Conservation (phyloP, 1,140 invertebrate genomes). For the Rhynchophorus ferrugineus region DNA sequence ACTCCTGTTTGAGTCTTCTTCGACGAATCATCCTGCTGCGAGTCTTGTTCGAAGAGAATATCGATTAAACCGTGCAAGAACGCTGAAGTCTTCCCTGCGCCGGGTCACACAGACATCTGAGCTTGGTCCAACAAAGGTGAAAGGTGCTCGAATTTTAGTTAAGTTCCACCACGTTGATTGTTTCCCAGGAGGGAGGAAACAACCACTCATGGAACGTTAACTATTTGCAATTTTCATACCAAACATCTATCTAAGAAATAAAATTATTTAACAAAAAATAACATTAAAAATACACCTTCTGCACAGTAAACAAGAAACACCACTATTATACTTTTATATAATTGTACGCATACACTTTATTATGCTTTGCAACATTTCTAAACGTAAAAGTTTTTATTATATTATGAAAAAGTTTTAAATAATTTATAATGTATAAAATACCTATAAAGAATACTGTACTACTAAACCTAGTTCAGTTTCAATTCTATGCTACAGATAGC, state of each 20-base stretch:
- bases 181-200: neutral
- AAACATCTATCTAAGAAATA: too few relatives aligned
- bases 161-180: too few relatives aligned
- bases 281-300: too few relatives aligned
- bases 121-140: conserved; percentile 16
- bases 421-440: neutral
- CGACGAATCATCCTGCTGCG: conserved; percentile 3
- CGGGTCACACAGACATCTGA: too few relatives aligned
- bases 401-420: neutral
- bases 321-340: too few relatives aligned
- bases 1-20: conserved; percentile 11
- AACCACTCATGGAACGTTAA: neutral
- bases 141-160: conserved; percentile 13
- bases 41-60: conserved; percentile 2
- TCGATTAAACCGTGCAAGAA: neutral
- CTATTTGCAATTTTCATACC: conserved; percentile 10
- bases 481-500: too few relatives aligned
- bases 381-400: neutral
- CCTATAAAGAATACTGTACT: conserved; percentile 1
- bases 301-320: too few relatives aligned
- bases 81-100: conserved; percentile 3
- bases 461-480: too few relatives aligned
- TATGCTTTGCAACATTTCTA: neutral
- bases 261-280: too few relatives aligned
- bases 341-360: neutral